These are phyloP conservation scores for Panagrolaimus sp. DNA, from an alignment of 1,140 invertebrate species.

Conservation along the genomic window DNA sequence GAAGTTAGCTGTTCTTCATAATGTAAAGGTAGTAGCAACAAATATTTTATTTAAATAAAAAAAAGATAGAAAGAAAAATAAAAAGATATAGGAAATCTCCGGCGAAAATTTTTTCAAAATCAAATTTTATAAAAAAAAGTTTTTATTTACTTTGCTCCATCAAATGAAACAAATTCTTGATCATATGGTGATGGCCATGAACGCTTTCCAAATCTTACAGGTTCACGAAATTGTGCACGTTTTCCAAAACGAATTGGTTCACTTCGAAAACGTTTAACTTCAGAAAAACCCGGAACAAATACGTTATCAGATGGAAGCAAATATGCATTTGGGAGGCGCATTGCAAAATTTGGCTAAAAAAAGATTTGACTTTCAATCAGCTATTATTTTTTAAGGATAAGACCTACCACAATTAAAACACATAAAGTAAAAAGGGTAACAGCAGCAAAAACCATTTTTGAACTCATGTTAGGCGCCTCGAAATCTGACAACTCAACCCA, in stretches of 20 bases:
- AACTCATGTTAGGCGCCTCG: too few relatives aligned
- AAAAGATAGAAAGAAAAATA: constrained; percentile 3
- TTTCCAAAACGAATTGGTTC: constrained; percentile 56
- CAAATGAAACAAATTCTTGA: constrained; percentile 20
- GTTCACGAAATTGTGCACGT: constrained; percentile 26
- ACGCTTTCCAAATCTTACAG: constrained; percentile 34
- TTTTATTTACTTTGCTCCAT: not conserved
- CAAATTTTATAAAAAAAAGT: not conserved
- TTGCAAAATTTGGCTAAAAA: not conserved
- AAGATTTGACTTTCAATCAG: not conserved
- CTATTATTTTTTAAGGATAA: not conserved
- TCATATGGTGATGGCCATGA: not conserved
- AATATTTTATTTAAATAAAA: not conserved
- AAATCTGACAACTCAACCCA: too few relatives aligned
- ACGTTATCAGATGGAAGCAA: not conserved
- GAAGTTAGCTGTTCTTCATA: too few relatives aligned
- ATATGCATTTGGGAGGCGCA: not conserved
- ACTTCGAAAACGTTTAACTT: constrained; percentile 30
- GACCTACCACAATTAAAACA: not conserved
- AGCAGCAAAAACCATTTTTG: too few relatives aligned
- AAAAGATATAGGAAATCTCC: not conserved
- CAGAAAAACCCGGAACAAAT: constrained; percentile 9
- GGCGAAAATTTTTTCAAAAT: too few relatives aligned
- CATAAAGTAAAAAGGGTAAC: not conserved
- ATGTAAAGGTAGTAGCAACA: too few relatives aligned